phyloP scores from a whole-genome alignment of 1,140 invertebrate genomes.

The Stenopsyche tienmushanensis region DNA sequence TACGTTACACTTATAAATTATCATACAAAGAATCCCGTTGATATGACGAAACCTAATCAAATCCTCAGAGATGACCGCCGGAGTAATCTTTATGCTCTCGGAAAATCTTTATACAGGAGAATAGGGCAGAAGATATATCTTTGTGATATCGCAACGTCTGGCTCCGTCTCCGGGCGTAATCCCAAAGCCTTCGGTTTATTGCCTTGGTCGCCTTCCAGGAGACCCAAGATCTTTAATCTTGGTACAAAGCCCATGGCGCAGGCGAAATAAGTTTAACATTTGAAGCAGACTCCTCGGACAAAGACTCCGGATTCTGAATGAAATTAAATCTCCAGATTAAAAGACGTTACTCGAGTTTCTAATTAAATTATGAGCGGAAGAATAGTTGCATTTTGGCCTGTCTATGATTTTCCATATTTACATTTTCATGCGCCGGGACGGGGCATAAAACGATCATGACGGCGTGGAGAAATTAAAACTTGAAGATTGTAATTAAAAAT shows the following conservation, averaged over 20 bases:
- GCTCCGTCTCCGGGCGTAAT: constrained; percentile 16
- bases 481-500: too few relatives aligned
- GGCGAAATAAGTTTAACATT: constrained; percentile 2
- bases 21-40: too few relatives aligned
- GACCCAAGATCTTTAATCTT: constrained; percentile 26
- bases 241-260: constrained; percentile 15
- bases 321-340: constrained; percentile 11
- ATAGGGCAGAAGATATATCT: too few relatives aligned
- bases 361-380: neutral
- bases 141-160: too few relatives aligned
- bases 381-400: neutral
- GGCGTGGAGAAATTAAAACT: too few relatives aligned
- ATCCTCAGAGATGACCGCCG: too few relatives aligned
- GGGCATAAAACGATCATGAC: neutral
- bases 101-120: too few relatives aligned
- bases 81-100: too few relatives aligned
- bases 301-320: neutral
- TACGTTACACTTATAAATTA: too few relatives aligned
- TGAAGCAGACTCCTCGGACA: neutral
- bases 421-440: neutral
- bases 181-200: constrained; percentile 26
- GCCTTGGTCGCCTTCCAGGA: constrained; percentile 26
- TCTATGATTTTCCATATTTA: neutral
- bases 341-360: neutral
- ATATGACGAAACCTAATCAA: too few relatives aligned